Conservation (phyloP, 1,140 invertebrate genomes). For the Nephotettix cincticeps region DNA sequence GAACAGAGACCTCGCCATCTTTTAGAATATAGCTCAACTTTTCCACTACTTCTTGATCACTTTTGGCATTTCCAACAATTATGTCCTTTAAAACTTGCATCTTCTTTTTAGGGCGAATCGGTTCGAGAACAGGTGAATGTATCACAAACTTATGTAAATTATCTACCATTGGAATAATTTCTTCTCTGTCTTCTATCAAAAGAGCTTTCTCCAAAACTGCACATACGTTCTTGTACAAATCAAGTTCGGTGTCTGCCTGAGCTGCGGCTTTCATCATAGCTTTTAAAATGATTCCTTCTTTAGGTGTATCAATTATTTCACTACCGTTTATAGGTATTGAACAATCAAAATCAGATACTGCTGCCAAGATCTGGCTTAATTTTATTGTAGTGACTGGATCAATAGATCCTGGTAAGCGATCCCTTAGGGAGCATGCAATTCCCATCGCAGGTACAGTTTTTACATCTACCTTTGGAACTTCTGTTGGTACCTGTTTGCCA, state of each 20-base stretch:
- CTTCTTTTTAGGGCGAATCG: conserved; percentile 52
- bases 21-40: conserved; percentile 58
- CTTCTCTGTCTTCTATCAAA: neutral
- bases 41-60: conserved; percentile 56
- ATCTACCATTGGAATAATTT: conserved; percentile 32
- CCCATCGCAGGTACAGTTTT: conserved; percentile 46
- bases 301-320: conserved; percentile 14
- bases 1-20: conserved; percentile 56
- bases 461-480: conserved; percentile 61
- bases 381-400: conserved; percentile 48
- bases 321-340: conserved; percentile 14
- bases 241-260: conserved; percentile 31
- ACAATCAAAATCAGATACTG: conserved; percentile 31
- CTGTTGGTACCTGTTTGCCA: conserved; percentile 60
- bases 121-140: conserved; percentile 32
- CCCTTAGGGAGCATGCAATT: conserved; percentile 48
- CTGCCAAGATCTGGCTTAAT: conserved; percentile 44
- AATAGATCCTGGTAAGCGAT: conserved; percentile 46
- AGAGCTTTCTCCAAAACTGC: conserved; percentile 35
- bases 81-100: conserved; percentile 61
- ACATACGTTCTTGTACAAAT: conserved; percentile 30
- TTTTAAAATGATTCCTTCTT: conserved; percentile 27
- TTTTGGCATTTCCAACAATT: conserved; percentile 51
- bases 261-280: conserved; percentile 30
- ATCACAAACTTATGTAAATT: conserved; percentile 34